A percentile compares a stretch with the other conserved stretches of the same genome.
Conservation (phyloP, 2,797 vertebrate species). For the Leuciscus waleckii region DNA sequence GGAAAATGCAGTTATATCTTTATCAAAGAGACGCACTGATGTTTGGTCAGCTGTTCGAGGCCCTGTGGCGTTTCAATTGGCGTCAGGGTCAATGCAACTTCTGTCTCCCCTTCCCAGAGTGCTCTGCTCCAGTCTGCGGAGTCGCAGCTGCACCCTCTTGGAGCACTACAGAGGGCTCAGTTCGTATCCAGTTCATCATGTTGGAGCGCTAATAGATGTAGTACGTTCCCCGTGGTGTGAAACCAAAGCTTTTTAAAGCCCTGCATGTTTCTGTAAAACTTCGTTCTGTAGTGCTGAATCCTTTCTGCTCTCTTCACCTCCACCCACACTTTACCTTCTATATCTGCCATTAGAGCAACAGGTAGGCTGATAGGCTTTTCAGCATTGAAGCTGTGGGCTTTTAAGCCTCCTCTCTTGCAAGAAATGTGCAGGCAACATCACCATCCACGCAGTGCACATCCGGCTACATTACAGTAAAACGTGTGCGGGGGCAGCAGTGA, state of each 20-base stretch:
- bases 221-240: slow-evolving; percentile 49
- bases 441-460: slow-evolving; percentile 44
- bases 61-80: slow-evolving; percentile 24
- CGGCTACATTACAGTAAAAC: slow-evolving; percentile 42
- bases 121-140: slow-evolving; percentile 32
- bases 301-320: slow-evolving; percentile 58
- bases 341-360: slow-evolving; percentile 61
- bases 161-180: slow-evolving; percentile 46
- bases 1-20: background rate
- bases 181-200: slow-evolving; percentile 48
- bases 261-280: slow-evolving; percentile 51
- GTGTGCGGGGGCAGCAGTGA: slow-evolving; percentile 44
- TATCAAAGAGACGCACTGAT: slow-evolving; percentile 9
- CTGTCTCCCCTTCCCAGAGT: slow-evolving; percentile 26
- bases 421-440: slow-evolving; percentile 49
- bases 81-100: slow-evolving; percentile 38
- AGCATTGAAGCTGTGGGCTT: slow-evolving; percentile 53
- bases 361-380: slow-evolving; percentile 58
- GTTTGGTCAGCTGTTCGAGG: slow-evolving; percentile 35
- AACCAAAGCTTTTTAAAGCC: slow-evolving; percentile 54
- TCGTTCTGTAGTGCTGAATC: slow-evolving; percentile 57
- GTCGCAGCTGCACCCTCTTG: slow-evolving; percentile 46
- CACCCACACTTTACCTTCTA: slow-evolving; percentile 53
- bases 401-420: slow-evolving; percentile 59
- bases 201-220: slow-evolving; percentile 36